Conservation (phyloP, 2,888 invertebrate genomes). For the Galeruca laticollis region DNA sequence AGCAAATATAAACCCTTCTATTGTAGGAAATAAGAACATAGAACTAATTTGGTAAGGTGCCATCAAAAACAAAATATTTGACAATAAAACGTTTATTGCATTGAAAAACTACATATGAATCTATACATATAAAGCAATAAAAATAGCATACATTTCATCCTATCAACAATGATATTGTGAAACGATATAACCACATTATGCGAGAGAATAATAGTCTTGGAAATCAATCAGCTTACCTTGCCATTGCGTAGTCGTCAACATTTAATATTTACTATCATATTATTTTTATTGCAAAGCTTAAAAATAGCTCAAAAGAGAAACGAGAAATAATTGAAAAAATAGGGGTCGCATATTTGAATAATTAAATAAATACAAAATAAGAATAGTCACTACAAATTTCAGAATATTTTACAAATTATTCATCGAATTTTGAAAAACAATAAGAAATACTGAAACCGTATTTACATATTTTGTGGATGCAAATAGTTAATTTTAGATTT, state of each 20-base stretch:
- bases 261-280: slow-evolving; percentile 3
- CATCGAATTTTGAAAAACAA: too few relatives aligned
- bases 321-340: not conserved
- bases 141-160: slow-evolving; percentile 10
- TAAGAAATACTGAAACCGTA: too few relatives aligned
- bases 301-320: not conserved
- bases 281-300: not conserved
- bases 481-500: too few relatives aligned
- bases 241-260: slow-evolving; percentile 26
- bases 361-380: too few relatives aligned
- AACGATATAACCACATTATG: slow-evolving; percentile 14
- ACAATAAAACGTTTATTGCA: slow-evolving; percentile 26
- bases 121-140: slow-evolving; percentile 21
- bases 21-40: not conserved
- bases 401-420: too few relatives aligned
- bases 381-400: too few relatives aligned
- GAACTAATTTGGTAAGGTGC: not conserved
- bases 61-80: not conserved
- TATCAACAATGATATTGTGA: slow-evolving; percentile 23
- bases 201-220: not conserved
- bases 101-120: slow-evolving; percentile 22
- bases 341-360: not conserved
- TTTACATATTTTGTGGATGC: too few relatives aligned
- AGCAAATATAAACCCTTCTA: not conserved
- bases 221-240: slow-evolving; percentile 18